Percentiles rank a stretch among this genome's conserved stretches.
Conservation (phyloP, 2,797 vertebrate genomes). For the Mus spretus region DNA sequence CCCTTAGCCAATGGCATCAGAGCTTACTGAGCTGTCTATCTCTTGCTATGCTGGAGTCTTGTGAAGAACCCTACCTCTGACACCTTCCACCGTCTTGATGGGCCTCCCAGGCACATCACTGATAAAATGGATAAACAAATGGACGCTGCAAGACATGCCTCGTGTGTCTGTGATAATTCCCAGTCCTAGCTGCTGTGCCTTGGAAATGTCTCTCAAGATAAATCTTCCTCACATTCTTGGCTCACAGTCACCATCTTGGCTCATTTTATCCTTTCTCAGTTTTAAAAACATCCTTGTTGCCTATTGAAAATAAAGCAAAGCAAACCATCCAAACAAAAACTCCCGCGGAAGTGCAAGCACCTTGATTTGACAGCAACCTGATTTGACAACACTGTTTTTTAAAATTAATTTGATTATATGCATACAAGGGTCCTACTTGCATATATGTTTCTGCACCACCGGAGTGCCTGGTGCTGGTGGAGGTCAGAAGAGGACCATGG, state of each 20-base stretch:
- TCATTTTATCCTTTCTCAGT: background rate
- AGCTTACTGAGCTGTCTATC: background rate
- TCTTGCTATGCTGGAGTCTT: background rate
- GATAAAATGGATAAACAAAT: background rate
- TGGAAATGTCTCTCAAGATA: slow-evolving; percentile 40
- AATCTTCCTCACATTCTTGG: slow-evolving; percentile 25
- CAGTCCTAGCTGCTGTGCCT: background rate
- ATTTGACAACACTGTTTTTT: background rate
- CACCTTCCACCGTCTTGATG: background rate
- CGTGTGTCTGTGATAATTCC: background rate
- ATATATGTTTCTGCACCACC: background rate
- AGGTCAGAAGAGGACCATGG: background rate
- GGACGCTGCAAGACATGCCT: slow-evolving; percentile 27
- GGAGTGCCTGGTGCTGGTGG: too few species aligned
- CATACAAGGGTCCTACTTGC: background rate
- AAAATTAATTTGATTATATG: background rate
- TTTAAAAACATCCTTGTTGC: background rate
- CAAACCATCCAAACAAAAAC: background rate
- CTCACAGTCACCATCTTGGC: background rate
- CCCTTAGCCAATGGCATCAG: background rate
- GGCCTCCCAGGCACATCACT: background rate
- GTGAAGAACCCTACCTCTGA: background rate
- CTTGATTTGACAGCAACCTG: background rate
- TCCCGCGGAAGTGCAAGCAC: background rate
- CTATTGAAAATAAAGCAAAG: background rate